A percentile compares a stretch with the other conserved stretches of the same genome.
phyloP scores from a whole-genome alignment of 2,113 vertebrate species.

The Platysteira castanea region DNA sequence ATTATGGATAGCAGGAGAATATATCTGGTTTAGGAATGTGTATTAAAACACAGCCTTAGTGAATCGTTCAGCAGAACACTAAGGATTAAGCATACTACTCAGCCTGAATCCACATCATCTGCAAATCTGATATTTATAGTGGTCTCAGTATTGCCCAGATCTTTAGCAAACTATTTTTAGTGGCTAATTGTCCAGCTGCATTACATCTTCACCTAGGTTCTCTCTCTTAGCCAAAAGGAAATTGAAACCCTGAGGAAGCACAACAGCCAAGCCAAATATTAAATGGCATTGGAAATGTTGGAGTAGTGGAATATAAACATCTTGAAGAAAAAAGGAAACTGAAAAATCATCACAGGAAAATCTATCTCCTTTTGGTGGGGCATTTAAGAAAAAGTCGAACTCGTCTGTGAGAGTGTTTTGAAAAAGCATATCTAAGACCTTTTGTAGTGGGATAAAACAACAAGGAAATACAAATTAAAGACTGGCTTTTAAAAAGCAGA shows the following conservation, averaged over 20 bases:
- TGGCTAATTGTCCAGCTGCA: constrained; percentile 39
- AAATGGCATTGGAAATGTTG: neutral
- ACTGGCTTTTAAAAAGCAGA: neutral
- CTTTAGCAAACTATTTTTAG: constrained; percentile 51
- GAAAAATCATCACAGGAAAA: neutral
- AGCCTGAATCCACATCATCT: neutral
- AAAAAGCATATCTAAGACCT: neutral
- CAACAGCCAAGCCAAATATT: neutral
- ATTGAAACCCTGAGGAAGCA: neutral
- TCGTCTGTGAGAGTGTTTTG: neutral
- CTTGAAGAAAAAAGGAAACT: neutral
- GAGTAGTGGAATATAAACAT: neutral
- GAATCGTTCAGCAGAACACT: neutral
- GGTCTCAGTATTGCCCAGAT: neutral
- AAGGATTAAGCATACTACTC: neutral
- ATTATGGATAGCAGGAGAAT: neutral
- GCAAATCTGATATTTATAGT: neutral
- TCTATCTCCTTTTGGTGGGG: neutral
- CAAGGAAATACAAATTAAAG: constrained; percentile 1
- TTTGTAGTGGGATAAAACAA: neutral
- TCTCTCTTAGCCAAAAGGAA: constrained; percentile 18
- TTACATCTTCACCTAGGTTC: constrained; percentile 38
- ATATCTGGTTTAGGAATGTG: neutral
- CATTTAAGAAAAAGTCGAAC: neutral
- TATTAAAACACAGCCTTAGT: neutral